Evolutionary conservation across 2,888 invertebrate genomes (phyloP).

Genomic region (Oscheius sp.): DNA sequence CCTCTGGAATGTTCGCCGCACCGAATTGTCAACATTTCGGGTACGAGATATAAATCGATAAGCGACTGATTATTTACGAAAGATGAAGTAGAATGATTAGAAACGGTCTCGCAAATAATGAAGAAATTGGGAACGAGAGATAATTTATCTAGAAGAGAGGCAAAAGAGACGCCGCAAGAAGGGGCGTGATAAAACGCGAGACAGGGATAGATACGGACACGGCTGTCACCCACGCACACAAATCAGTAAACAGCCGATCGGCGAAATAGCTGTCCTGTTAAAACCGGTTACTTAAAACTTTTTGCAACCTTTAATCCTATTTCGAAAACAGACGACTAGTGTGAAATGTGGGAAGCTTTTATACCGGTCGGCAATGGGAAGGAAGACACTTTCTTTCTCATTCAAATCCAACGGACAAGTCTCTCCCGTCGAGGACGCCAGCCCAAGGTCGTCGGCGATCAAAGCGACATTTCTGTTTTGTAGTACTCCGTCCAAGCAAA

Average conservation of each 20-base stretch:
- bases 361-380: background rate
- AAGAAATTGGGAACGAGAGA: background rate
- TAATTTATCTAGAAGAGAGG: background rate
- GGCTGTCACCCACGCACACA: slow-evolving; percentile 28
- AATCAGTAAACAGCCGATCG: slow-evolving; percentile 19
- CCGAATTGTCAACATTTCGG: slow-evolving; percentile 23
- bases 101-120: background rate
- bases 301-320: background rate
- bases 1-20: slow-evolving; percentile 25
- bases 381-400: slow-evolving; percentile 12
- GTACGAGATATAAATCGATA: slow-evolving; percentile 30
- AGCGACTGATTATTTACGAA: slow-evolving; percentile 26
- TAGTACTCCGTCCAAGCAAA: too few relatives aligned
- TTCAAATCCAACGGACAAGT: slow-evolving; percentile 8
- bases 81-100: slow-evolving; percentile 18
- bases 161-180: slow-evolving; percentile 15
- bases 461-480: background rate
- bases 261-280: background rate
- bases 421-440: background rate
- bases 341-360: background rate
- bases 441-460: slow-evolving; percentile 8
- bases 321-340: background rate
- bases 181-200: slow-evolving; percentile 16
- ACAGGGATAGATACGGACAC: slow-evolving; percentile 29
- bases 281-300: slow-evolving; percentile 17